phyloP scores from a whole-genome alignment of 2,113 vertebrate species.

The Madoqua kirkii region DNA sequence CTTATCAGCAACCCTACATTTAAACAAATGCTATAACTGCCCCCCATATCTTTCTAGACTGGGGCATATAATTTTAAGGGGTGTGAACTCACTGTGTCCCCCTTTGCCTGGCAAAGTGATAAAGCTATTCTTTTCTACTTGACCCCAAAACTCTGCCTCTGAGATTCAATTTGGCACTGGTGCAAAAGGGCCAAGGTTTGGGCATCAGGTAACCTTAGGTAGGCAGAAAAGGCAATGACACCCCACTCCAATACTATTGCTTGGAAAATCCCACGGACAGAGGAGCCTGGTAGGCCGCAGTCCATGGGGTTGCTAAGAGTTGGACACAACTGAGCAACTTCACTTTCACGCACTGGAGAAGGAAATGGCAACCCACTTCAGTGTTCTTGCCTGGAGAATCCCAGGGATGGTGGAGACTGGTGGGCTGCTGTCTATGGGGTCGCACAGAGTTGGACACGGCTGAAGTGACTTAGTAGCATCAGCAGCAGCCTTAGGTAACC shows the following conservation, averaged over 20 bases:
- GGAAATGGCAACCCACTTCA: too few species aligned
- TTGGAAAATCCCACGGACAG: fast-evolving
- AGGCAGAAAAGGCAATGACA: not conserved
- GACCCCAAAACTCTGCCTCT: not conserved
- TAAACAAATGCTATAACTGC: not conserved
- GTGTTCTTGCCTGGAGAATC: too few species aligned
- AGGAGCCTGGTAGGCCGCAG: too few species aligned
- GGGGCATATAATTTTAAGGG: not conserved
- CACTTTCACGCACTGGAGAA: too few species aligned
- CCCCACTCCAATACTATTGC: too few species aligned
- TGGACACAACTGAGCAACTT: fast-evolving
- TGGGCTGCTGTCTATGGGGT: too few species aligned
- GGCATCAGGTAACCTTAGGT: not conserved
- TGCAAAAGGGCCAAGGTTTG: not conserved
- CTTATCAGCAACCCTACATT: not conserved
- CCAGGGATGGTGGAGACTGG: fast-evolving
- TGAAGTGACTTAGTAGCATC: too few species aligned
- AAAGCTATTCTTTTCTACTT: not conserved
- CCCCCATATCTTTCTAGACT: not conserved
- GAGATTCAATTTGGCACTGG: not conserved
- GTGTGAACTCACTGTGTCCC: not conserved
- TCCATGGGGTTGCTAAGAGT: too few species aligned
- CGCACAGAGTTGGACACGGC: fast-evolving
- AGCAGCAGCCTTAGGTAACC: too few species aligned
- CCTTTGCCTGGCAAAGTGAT: not conserved